Base-by-base conservation (phyloP, 2,113 vertebrate species). In the Antennarius striatus region DNA sequence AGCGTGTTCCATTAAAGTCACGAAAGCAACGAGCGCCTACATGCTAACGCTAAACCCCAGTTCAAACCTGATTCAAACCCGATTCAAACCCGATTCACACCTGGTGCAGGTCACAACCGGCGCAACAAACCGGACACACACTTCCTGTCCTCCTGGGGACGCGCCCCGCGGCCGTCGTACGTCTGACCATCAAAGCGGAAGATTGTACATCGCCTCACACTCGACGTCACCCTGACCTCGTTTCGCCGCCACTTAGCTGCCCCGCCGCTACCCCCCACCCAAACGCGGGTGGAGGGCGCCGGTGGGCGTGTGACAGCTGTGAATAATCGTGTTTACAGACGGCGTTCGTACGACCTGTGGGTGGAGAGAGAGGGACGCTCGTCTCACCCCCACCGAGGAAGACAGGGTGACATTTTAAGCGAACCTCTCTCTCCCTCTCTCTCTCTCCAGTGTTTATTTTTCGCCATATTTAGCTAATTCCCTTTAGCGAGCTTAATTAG, bases 241-340 rank as follows among this genome's bases (percentile, higher is more conserved):
- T 80, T 80, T 68, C 63, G 64, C 43, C 78, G 64, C 65, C 72
- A 66, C 75, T 72, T 73, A 68, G 56, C 69, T 53, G 59, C 75
- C 67, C 71, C 63, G 54, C 75, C 67, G 1, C 63, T 71, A 3
- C 61, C 8, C 59, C 54, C 57, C 57, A 70, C 63, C 62, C 66
- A 73, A 63, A 63, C 60, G 22, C 32, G 67, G 68, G 77, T 74
- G 77, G 68, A 63, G 42, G 75, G 67, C 59, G 83, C 83, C 81
- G 28, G 62, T 72, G 40, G 86, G 68, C 30, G 74, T 86, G 73
- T 64, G 51, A 78, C 86, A 86, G 81, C 81, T 84, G 83, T 84
- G 83, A 88, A 84, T 84, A 86, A 86, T 86, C 80, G 79, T 86
- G 83, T 88, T 88, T 88, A 88, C 81, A 86, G 86, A 88, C 68